Percentiles rank a stretch among this genome's conserved stretches.
Conservation (phyloP, 2,797 vertebrate genomes). For the Antrozous pallidus region DNA sequence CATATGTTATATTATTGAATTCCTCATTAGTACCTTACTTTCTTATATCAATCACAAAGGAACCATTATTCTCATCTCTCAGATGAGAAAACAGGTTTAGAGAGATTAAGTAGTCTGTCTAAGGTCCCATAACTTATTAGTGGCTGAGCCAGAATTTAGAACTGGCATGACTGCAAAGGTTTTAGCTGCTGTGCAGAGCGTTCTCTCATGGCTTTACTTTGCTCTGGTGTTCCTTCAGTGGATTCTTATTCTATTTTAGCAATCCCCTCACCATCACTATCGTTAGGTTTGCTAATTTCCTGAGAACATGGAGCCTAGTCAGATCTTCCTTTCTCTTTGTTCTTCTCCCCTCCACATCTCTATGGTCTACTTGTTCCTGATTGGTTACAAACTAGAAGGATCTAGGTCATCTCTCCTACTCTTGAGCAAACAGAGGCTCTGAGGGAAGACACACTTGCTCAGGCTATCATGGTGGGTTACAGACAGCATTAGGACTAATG, state of each 20-base stretch:
- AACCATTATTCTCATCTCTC: background rate
- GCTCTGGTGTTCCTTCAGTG: background rate
- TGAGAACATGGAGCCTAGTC: background rate
- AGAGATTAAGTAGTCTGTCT: background rate
- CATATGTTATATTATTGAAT: background rate
- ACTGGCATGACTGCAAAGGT: background rate
- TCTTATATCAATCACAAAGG: background rate
- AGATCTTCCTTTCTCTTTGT: background rate
- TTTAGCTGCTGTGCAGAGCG: background rate
- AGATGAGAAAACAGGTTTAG: background rate
- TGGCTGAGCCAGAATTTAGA: background rate
- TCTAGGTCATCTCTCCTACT: background rate
- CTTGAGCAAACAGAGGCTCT: background rate
- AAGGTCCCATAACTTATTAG: background rate
- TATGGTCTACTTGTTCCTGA: background rate
- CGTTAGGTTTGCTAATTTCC: background rate
- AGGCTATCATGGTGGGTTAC: background rate
- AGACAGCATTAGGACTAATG: background rate
- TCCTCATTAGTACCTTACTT: background rate
- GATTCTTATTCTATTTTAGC: background rate
- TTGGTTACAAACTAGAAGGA: background rate
- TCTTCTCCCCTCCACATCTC: background rate
- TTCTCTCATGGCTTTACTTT: background rate
- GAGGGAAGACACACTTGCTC: background rate
- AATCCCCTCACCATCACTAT: background rate